Conservation (phyloP, 2,113 vertebrate species). For the Prionailurus bengalensis region DNA sequence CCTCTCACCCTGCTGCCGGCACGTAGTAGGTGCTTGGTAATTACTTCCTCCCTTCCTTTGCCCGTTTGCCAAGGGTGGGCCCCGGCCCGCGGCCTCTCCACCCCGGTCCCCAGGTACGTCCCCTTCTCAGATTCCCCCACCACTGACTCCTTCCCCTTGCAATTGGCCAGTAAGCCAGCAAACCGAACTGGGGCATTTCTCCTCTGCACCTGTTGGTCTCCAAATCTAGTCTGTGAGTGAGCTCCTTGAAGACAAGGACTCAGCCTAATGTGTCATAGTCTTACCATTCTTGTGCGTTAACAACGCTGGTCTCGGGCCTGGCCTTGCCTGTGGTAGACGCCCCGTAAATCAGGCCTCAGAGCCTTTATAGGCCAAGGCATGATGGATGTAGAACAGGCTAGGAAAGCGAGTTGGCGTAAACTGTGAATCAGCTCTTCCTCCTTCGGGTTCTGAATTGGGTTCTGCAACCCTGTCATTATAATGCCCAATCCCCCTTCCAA, state of each 20-base stretch:
- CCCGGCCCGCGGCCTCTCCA: background rate
- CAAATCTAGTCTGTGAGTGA: background rate
- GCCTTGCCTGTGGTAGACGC: background rate
- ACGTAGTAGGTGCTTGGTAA: background rate
- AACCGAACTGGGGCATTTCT: background rate
- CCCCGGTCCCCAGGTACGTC: rapidly evolving
- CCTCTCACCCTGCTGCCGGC: background rate
- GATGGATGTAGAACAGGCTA: background rate
- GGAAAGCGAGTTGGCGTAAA: background rate
- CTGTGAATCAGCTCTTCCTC: background rate
- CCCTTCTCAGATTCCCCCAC: background rate
- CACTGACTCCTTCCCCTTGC: background rate
- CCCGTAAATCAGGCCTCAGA: background rate
- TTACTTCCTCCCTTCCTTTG: background rate
- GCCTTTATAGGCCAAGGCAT: background rate
- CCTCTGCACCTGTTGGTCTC: background rate
- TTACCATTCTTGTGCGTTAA: background rate
- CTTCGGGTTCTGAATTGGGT: background rate
- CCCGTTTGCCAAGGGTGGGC: background rate
- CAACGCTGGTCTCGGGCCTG: too few species aligned
- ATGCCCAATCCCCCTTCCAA: background rate
- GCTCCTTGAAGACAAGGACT: background rate
- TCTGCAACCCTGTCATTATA: background rate
- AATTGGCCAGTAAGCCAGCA: background rate
- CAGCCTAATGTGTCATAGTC: background rate